Conservation (phyloP, 2,888 invertebrate species). For the Phortica okadai region DNA sequence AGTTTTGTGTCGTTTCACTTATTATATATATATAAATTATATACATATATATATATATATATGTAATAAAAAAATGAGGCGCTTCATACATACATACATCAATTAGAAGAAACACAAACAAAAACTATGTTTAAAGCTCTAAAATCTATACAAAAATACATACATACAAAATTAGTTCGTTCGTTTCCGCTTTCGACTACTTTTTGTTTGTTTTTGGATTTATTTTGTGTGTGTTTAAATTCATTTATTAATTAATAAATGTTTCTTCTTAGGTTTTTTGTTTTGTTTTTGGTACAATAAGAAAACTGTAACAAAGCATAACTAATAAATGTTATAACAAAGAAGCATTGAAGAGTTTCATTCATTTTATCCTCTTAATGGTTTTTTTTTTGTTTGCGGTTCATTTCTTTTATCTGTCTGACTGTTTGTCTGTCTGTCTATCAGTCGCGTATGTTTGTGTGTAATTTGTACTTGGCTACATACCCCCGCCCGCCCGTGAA, state of each 20-base stretch:
- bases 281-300: slow-evolving; percentile 12
- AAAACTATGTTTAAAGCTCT: slow-evolving; percentile 7
- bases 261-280: slow-evolving; percentile 16
- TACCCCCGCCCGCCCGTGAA: slow-evolving; percentile 24
- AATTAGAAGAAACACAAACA: slow-evolving; percentile 33
- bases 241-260: slow-evolving; percentile 16
- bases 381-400: not conserved
- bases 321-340: slow-evolving; percentile 45
- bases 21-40: not conserved
- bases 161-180: slow-evolving; percentile 5
- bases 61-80: slow-evolving; percentile 24
- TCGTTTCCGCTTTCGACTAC: slow-evolving; percentile 1
- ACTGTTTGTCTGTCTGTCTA: not conserved
- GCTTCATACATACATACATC: not conserved
- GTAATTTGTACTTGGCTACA: slow-evolving; percentile 39
- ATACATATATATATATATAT: slow-evolving; percentile 37
- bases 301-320: slow-evolving; percentile 39
- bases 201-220: slow-evolving; percentile 15
- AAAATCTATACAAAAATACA: slow-evolving; percentile 2
- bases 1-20: too few relatives aligned
- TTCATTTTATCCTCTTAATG: slow-evolving; percentile 40
- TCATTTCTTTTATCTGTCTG: not conserved
- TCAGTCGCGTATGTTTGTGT: not conserved
- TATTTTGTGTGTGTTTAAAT: slow-evolving; percentile 3
- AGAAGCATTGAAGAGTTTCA: slow-evolving; percentile 36